These are phyloP conservation scores for Eulacestoma nigropectus DNA, from an alignment of 2,113 vertebrate genomes.

Conservation along the genomic window DNA sequence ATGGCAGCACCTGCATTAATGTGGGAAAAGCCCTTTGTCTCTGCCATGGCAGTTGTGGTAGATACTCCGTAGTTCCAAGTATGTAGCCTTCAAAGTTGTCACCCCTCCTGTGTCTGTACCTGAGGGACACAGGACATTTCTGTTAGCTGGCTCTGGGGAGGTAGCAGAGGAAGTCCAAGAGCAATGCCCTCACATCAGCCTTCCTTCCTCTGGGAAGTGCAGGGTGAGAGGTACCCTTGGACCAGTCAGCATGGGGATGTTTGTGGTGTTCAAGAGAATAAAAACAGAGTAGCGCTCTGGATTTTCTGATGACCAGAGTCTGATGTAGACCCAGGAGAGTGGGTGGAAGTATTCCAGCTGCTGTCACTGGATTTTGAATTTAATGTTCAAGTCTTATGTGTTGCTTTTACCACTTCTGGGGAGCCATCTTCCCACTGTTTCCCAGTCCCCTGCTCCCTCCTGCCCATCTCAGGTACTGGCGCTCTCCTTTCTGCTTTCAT, in stretches of 20 bases:
- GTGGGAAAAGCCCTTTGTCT: neutral
- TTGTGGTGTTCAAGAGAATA: neutral
- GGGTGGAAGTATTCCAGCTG: neutral
- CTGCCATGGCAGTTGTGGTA: rapidly evolving
- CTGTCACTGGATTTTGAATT: neutral
- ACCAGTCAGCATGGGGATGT: neutral
- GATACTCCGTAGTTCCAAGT: neutral
- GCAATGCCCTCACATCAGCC: neutral
- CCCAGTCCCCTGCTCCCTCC: neutral
- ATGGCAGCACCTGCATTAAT: neutral
- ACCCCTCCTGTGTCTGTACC: rapidly evolving
- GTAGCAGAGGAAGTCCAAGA: neutral
- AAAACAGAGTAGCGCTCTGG: neutral
- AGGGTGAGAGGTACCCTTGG: neutral
- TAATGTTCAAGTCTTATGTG: neutral
- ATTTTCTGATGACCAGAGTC: neutral
- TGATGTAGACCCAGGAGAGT: neutral
- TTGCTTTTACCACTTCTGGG: neutral
- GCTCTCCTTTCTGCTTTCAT: rapidly evolving
- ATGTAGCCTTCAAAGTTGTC: neutral
- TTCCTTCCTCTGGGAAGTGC: neutral
- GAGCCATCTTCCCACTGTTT: neutral
- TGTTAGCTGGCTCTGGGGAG: neutral
- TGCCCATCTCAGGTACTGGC: rapidly evolving
- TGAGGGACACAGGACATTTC: neutral